Evolutionary conservation across 1,140 invertebrate species (phyloP), one percentile per base, ranked within the genome.

Genomic region (Steinernema feltiae): DNA sequence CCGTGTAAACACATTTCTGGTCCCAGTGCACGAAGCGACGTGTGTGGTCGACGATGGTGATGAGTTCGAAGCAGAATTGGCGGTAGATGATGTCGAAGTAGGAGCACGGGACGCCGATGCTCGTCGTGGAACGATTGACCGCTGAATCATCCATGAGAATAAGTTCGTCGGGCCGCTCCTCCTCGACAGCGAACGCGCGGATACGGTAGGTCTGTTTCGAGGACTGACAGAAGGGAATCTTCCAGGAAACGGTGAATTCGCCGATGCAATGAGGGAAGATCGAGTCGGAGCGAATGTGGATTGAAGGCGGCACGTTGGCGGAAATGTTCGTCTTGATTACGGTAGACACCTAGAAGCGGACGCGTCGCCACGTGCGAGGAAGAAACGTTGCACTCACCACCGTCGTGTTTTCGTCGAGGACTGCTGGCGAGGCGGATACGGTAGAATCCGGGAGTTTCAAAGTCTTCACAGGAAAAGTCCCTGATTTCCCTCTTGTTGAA

Each of bases 191-290:
- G 32, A 71, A 32, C 12, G 70, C 70, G 2, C 32, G 46, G 32
- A 71, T 21, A 21, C 70, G 70, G 32, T 15, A 32, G 70, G 3
- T 3, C 21, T 71, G 32, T 21, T 32, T 71, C 15, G 70, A 35
- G 32, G 2, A 15, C 32, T 7, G 15, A 27, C 70, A 71, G 70
- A 12, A n/a, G 21, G 70, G 70, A n/a, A 32, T 32, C 32, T 53
- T 32, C 32, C 32, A 71, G 46, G 32, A 35, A 27, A 71, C 70
- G 21, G 70, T 71, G 32, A 71, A 35, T 35, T 71, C 70, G 32
- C 70, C 70, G 12, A 15, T 71, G 70, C 70, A 71, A 27, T 71
- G 70, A 2, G 70, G 70, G 70, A 35, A 71, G 32, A 71, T 71
- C 3, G 32, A 15, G 29, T 71, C 70, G 7, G 70, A 71, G 32